Conservation (phyloP, 2,888 invertebrate genomes). For the Luperina testacea region DNA sequence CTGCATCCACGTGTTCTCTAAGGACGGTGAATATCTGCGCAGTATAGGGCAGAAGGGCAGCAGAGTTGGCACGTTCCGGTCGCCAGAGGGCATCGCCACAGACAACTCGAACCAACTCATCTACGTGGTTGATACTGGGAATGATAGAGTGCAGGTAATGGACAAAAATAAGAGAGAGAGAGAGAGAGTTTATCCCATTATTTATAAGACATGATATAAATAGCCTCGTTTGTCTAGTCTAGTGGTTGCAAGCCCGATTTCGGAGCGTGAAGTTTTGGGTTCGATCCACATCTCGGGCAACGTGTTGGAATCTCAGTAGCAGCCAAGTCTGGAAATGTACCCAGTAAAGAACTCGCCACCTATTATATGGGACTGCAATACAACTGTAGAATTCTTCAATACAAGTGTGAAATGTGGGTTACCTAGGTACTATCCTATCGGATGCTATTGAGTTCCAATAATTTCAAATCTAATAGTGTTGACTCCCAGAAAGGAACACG, state of each 20-base stretch:
- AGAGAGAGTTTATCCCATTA: background rate
- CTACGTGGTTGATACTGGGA: conserved; percentile 94
- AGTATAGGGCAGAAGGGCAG: conserved; percentile 92
- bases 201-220: background rate
- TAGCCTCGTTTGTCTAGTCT: too few relatives aligned
- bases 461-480: background rate
- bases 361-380: background rate
- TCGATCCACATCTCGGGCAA: background rate
- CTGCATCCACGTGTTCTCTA: conserved; percentile 92
- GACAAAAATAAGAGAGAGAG: background rate
- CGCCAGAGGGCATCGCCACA: conserved; percentile 93
- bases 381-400: background rate
- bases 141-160: conserved; percentile 91
- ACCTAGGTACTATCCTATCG: background rate
- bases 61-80: conserved; percentile 91
- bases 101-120: conserved; percentile 89
- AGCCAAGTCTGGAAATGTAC: background rate
- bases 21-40: conserved; percentile 90
- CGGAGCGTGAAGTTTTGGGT: background rate
- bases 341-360: background rate
- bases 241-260: background rate
- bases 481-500: background rate
- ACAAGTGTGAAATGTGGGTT: background rate
- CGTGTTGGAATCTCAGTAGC: background rate
- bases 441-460: background rate